Percentiles rank a stretch among this genome's conserved stretches.
phyloP scores from a whole-genome alignment of 2,888 invertebrate genomes.

The Mayetiola destructor region DNA sequence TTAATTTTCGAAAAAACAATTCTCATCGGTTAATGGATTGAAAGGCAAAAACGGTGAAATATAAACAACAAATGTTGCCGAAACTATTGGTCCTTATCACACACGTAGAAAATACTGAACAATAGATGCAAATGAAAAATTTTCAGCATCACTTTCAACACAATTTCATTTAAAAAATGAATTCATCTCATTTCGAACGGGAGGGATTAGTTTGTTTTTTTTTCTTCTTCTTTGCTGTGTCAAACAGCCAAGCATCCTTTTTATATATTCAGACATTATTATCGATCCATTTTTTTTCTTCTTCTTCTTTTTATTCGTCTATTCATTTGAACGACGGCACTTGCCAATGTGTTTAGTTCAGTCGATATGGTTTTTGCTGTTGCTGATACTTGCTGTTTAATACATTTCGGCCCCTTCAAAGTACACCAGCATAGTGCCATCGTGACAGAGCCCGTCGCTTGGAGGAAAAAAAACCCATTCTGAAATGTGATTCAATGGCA shows the following conservation, averaged over 20 bases:
- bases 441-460: no score
- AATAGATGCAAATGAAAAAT: no score
- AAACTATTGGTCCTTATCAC: no score
- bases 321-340: no score
- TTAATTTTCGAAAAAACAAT: no score
- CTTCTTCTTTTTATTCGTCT: no score
- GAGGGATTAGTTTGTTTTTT: conserved; percentile 9
- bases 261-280: background rate
- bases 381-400: background rate
- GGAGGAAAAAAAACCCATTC: background rate
- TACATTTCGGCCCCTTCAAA: background rate
- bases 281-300: background rate
- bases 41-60: no score
- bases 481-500: conserved; percentile 5
- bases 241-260: background rate
- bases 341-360: background rate
- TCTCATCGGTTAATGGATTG: no score
- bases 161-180: background rate
- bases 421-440: no score
- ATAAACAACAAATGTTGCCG: no score
- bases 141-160: background rate
- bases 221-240: no score
- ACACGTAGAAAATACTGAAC: no score
- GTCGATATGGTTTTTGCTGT: background rate
- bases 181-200: background rate